Conservation (phyloP, 2,797 vertebrate species). For the Typhlichthys eigenmanni region DNA sequence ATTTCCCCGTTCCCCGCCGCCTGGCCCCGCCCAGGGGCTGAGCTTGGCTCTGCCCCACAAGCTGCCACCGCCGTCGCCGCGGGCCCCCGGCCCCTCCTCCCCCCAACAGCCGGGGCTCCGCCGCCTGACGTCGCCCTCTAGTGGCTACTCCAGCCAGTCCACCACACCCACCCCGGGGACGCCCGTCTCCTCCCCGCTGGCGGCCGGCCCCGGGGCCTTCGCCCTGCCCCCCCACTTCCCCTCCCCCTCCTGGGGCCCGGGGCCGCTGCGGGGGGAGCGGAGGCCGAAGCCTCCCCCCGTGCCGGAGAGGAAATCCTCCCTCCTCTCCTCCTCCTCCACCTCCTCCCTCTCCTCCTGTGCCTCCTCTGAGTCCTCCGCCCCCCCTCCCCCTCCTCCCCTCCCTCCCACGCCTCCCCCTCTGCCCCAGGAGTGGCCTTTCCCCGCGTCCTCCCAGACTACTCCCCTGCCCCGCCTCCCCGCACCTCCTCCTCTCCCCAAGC, state of each 20-base stretch:
- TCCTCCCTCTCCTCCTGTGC: constrained; percentile 80
- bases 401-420: constrained; percentile 47
- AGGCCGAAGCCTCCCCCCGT: constrained; percentile 84
- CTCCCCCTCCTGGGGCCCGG: constrained; percentile 37
- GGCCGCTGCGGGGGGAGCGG: constrained; percentile 62
- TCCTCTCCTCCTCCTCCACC: constrained; percentile 84
- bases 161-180: constrained; percentile 87
- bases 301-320: constrained; percentile 92
- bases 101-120: constrained; percentile 62
- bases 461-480: constrained; percentile 8
- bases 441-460: constrained; percentile 20
- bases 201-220: constrained; percentile 38
- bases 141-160: constrained; percentile 92
- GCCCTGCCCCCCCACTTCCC: constrained; percentile 70
- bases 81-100: constrained; percentile 48
- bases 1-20: constrained; percentile 59
- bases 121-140: constrained; percentile 86
- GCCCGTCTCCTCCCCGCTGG: constrained; percentile 76
- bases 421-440: constrained; percentile 26
- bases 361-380: constrained; percentile 36
- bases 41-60: constrained; percentile 30
- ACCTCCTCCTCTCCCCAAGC: constrained; percentile 9
- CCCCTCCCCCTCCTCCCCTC: constrained; percentile 81
- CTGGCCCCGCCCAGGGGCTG: constrained; percentile 28
- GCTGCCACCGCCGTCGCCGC: constrained; percentile 33